Evolutionary conservation across 1,140 invertebrate genomes (phyloP), one percentile per base, ranked within the genome.

Genomic region (Pissodes strobi): DNA sequence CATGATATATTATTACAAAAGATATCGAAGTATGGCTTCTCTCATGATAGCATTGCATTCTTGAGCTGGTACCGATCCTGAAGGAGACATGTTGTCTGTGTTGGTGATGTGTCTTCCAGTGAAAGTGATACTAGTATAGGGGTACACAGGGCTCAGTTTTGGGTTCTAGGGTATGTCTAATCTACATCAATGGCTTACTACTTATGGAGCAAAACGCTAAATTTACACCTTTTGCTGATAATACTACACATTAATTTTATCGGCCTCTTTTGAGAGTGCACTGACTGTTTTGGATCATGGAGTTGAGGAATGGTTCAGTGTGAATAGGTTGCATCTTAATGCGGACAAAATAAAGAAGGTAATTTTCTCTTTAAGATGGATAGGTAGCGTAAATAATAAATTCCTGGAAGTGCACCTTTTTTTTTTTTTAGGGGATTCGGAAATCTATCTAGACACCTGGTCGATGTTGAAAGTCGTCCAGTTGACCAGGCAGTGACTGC

Each of bases 211-310:
- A 9, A 19, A 21, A 9, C 8, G 46, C 12, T 6, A 49, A 49
- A 25, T 49, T 13, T 21, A 23, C 46, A n/a, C 46, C 22, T 49
- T 49, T 49, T 49, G 46, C 46, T 21, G 46, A 49, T 21, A 17
- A 49, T 21, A 49, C 46, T 9, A 25, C 46, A 12, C 17, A 21
- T 49, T 8, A 10, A n/a, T 49, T 49, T 17, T 17, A 12, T 17
- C 6, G 10, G 22, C 12, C 15, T 13, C 19, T 22, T 18, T 21
- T 5, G 12, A 49, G 46, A 8, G 12, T 17, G 22, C 22, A 5
- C 19, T 49, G 46, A 8, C 8, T 9, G 10, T 49, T 21, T 10
- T 25, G 19, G 10, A 49, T 17, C 8, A 21, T 9, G 17, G 46
- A 25, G 22, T 25, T 49, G 4, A 23, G 22, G n/a, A n/a, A n/a